Percentiles rank a stretch among this genome's conserved stretches.
phyloP scores from a whole-genome alignment of 2,797 vertebrate genomes.

The Oophaga sylvatica region DNA sequence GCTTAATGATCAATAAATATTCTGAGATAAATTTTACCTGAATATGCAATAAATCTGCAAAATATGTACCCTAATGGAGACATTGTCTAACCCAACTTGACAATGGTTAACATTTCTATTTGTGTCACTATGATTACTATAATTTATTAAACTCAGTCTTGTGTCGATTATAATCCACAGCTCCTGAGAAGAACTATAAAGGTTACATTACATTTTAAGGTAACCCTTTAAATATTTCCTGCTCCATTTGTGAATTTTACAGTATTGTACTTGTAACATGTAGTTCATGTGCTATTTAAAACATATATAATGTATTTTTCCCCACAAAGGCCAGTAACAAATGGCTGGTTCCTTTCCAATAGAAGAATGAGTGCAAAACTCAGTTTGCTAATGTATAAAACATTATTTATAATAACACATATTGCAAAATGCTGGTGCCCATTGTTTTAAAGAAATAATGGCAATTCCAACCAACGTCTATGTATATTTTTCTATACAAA shows the following conservation, averaged over 20 bases:
- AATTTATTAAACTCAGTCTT: background rate
- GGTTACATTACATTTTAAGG: background rate
- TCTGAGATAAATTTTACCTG: background rate
- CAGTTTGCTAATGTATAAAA: background rate
- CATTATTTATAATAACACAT: slow-evolving; percentile 24
- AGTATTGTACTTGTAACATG: background rate
- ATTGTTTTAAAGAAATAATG: background rate
- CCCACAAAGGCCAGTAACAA: background rate
- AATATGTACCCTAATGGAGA: background rate
- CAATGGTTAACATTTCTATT: background rate
- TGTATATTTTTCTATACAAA: background rate
- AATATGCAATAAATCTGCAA: background rate
- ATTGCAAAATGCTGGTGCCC: slow-evolving; percentile 17
- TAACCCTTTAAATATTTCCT: slow-evolving; percentile 3
- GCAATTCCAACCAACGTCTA: slow-evolving; percentile 7
- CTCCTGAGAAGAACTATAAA: background rate
- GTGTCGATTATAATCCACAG: background rate
- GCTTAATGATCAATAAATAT: too few relatives aligned
- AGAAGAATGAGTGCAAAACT: background rate
- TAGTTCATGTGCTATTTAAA: slow-evolving; percentile 1
- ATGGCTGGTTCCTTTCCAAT: background rate
- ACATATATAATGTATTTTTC: background rate
- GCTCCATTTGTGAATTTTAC: background rate
- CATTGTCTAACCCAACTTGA: background rate
- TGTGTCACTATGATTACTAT: background rate